Evolutionary conservation across 2,888 invertebrate genomes (phyloP).

Genomic region (Zygothrica quintamaculata): DNA sequence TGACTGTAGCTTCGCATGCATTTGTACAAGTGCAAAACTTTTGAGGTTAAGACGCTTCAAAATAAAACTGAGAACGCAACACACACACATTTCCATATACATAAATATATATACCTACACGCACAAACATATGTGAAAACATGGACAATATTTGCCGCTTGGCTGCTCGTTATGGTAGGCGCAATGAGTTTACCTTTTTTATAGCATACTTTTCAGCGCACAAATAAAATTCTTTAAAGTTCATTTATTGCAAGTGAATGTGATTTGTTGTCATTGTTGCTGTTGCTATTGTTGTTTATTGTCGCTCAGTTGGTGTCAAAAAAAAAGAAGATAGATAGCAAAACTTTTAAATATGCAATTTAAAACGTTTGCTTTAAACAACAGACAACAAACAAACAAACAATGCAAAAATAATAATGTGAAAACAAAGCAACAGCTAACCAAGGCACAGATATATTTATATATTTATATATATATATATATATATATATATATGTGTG

Average conservation of each 20-base stretch:
- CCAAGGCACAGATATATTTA: not conserved
- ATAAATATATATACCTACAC: not conserved
- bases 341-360: constrained; percentile 53
- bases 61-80: constrained; percentile 52
- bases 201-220: constrained; percentile 53
- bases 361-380: constrained; percentile 48
- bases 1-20: constrained; percentile 43
- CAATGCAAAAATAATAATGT: constrained; percentile 44
- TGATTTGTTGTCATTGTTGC: constrained; percentile 22
- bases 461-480: constrained; percentile 5
- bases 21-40: constrained; percentile 67
- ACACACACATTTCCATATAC: constrained; percentile 5
- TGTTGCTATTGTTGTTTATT: constrained; percentile 7
- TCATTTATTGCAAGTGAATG: constrained; percentile 12
- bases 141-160: constrained; percentile 29
- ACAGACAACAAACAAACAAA: constrained; percentile 28
- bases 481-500: constrained; percentile 12
- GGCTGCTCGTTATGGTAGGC: constrained; percentile 30
- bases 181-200: constrained; percentile 24
- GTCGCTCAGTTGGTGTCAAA: constrained; percentile 7
- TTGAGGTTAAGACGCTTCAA: constrained; percentile 77
- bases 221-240: constrained; percentile 40
- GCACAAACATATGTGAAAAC: not conserved
- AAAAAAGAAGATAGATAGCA: not conserved
- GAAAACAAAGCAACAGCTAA: constrained; percentile 22